Conservation (phyloP, 2,888 invertebrate genomes). For the Melipona bicolor region DNA sequence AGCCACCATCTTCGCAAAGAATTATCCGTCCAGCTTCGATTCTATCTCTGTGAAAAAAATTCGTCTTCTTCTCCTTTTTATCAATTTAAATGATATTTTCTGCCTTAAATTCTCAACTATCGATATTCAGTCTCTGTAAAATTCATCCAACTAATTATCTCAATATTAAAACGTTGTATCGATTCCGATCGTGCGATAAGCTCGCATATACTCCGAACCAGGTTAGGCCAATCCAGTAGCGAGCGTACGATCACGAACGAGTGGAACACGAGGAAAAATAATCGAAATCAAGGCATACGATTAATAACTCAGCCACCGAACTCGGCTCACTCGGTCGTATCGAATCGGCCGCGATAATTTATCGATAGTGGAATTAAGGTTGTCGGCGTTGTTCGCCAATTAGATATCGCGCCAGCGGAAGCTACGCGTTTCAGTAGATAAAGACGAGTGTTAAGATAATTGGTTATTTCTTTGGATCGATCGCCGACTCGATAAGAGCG, state of each 20-base stretch:
- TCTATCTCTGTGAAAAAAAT: too few species aligned
- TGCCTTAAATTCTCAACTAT: too few species aligned
- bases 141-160: constrained; percentile 20
- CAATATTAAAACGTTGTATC: not conserved
- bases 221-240: not conserved
- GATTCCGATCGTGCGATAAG: constrained; percentile 1
- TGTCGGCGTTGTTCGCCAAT: constrained; percentile 46
- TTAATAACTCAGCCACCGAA: constrained; percentile 45
- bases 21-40: not conserved
- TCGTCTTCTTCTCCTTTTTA: not conserved
- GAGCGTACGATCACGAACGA: not conserved
- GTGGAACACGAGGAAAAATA: not conserved
- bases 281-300: constrained; percentile 9
- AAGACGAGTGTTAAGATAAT: constrained; percentile 61
- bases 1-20: not conserved
- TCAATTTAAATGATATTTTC: too few species aligned
- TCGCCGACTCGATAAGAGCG: constrained; percentile 44
- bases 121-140: not conserved
- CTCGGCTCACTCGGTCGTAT: constrained; percentile 16
- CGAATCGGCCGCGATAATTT: constrained; percentile 34
- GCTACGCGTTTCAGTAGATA: constrained; percentile 40
- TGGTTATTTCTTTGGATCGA: constrained; percentile 64
- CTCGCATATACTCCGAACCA: constrained; percentile 15
- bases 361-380: constrained; percentile 36
- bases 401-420: constrained; percentile 39